Evolutionary conservation across 2,888 invertebrate genomes (phyloP), one percentile per base, ranked within the genome.

Genomic region (Rotaria magnacalcarata): DNA sequence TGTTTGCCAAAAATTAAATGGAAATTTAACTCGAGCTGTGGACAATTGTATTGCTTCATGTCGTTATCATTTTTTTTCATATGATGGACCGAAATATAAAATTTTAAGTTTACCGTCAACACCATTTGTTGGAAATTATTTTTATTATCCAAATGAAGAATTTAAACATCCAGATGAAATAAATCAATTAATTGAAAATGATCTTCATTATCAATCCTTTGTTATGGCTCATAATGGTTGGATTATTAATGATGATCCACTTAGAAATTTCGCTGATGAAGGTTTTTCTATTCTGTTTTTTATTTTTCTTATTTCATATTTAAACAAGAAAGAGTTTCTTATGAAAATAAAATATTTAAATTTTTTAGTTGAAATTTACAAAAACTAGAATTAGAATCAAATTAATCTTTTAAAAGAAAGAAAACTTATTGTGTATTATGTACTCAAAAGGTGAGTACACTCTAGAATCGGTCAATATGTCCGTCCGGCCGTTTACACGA

Each of bases 161-260:
- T 67, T 34, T 27, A 43, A 41, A 47, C 52, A 84, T 86, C 47
- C 52, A 16, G 16, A 52, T 16, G 14, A 52, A 52, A 52, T 52
- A 4, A 52, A 52, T 52, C 52, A 52, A 8, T 52, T 52, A 16
- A 52, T 52, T 3, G 52, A 14, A 52, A 16, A 52, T 52, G 52
- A 52, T 52, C 8, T 52, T 8, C 52, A 52, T 52, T 52, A 52
- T 52, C 14, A 41, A 52, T 52, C 52, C 8, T 52, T 16, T 52
- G 14, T 52, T 52, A 52, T 52, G 96, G 98, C 97, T 75, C 97
- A 96, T 92, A 99, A 99, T 92, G 97, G 97, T 86, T 99, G 99
- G 99, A 97, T 99, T 0, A 97, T 99, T 96, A 93, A 94, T 90
- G 94, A 95, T 87, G 96, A 99, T 93, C 97, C 98, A 27, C 92